A percentile compares a stretch with the other conserved stretches of the same genome.
Conservation (phyloP, 30 jellyfish, hydroid and myxozoan species). For the Mastigias papua region DNA sequence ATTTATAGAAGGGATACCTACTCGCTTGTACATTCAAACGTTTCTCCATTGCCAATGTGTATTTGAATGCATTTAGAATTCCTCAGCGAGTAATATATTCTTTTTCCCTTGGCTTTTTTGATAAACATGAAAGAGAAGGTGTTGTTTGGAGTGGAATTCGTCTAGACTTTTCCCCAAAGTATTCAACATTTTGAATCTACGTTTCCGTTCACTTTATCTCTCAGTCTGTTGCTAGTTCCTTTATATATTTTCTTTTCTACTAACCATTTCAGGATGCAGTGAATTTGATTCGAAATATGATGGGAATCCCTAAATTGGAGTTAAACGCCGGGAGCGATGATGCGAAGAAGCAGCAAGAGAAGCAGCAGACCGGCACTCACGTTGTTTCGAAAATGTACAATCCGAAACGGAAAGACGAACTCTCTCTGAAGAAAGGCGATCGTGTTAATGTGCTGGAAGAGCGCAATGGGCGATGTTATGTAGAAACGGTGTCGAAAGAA, state of each 20-base stretch:
- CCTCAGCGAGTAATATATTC: no score
- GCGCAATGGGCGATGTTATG: conserved; percentile 82
- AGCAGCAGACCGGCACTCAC: not conserved
- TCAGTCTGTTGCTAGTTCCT: not conserved
- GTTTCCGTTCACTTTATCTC: conserved; percentile 37
- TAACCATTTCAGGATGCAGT: conserved; percentile 38
- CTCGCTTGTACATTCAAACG: no score
- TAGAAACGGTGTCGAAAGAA: conserved; percentile 54
- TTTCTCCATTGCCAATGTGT: no score
- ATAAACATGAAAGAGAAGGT: no score
- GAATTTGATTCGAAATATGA: conserved; percentile 42
- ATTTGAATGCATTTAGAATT: no score
- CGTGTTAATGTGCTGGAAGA: conserved; percentile 76
- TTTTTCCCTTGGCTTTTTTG: no score
- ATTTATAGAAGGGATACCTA: no score
- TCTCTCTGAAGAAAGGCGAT: conserved; percentile 70
- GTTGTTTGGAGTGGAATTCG: no score
- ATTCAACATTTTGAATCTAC: conserved; percentile 38
- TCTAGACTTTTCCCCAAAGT: no score
- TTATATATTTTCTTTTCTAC: not conserved
- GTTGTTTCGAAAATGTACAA: conserved; percentile 65
- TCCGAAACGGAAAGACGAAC: conserved; percentile 92
- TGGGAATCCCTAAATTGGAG: conserved; percentile 66
- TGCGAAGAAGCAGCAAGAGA: not conserved
- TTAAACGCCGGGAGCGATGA: not conserved